Conservation (phyloP, 2,797 vertebrate species). For the Pseudochirops cupreus region DNA sequence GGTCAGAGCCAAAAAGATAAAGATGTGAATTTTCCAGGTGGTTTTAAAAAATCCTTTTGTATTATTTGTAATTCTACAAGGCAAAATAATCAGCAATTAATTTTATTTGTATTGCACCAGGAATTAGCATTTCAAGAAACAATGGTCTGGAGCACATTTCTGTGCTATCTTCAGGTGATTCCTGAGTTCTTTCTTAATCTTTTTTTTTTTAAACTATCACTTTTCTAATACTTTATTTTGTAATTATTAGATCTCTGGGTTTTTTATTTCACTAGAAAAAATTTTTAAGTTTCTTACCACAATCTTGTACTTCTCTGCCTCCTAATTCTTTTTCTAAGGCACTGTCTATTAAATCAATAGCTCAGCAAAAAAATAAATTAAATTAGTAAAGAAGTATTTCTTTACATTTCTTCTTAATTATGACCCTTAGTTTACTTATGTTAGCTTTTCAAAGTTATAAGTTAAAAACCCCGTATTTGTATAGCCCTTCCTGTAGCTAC, state of each 20-base stretch:
- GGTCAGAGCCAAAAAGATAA: neutral
- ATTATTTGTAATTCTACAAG: conserved; percentile 21
- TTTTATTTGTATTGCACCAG: conserved; percentile 47
- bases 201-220: conserved; percentile 56
- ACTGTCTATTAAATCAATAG: conserved; percentile 83
- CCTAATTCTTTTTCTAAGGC: conserved; percentile 85
- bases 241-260: conserved; percentile 22
- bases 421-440: neutral
- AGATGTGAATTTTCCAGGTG: neutral
- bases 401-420: conserved; percentile 36
- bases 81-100: conserved; percentile 8
- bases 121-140: conserved; percentile 67
- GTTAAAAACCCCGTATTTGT: neutral
- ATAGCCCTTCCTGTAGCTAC: neutral
- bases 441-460: neutral
- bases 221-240: conserved; percentile 28
- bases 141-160: conserved; percentile 48
- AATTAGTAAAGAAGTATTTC: conserved; percentile 59
- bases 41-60: neutral
- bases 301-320: conserved; percentile 79
- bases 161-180: conserved; percentile 21
- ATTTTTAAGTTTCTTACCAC: conserved; percentile 79
- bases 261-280: conserved; percentile 48
- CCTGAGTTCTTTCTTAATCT: conserved; percentile 15
- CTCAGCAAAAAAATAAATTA: conserved; percentile 61